Percentiles rank a stretch among this genome's conserved stretches.
Evolutionary conservation across 2,797 vertebrate species (phyloP).

Genomic region (Todus mexicanus): DNA sequence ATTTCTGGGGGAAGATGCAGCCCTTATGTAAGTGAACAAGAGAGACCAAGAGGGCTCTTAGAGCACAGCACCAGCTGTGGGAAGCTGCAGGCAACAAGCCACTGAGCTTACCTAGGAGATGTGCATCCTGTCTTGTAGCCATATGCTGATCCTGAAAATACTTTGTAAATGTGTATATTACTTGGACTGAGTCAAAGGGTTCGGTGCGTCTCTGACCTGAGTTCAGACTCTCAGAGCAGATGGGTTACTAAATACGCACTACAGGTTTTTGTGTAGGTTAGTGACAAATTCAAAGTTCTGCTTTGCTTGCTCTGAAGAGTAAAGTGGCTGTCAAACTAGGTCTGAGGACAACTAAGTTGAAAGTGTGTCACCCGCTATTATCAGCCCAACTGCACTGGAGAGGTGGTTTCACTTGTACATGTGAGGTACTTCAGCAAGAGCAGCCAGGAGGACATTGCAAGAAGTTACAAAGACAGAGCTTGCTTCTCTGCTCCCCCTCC

Average conservation of each 20-base stretch:
- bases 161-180: background rate
- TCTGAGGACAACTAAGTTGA: conserved; percentile 19
- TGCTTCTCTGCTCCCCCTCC: background rate
- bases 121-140: background rate
- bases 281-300: conserved; percentile 4
- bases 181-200: background rate
- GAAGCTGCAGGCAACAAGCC: background rate
- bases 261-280: background rate
- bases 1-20: background rate
- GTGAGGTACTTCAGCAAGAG: background rate
- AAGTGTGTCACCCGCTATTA: conserved; percentile 28
- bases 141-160: background rate
- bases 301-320: background rate
- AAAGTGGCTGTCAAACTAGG: conserved; percentile 33
- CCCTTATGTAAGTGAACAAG: background rate
- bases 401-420: background rate
- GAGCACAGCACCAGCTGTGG: background rate
- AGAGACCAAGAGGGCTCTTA: accelerated
- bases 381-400: background rate
- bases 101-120: background rate
- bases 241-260: background rate
- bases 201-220: background rate
- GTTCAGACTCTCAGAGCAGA: background rate
- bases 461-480: background rate
- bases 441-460: background rate